A percentile compares a stretch with the other conserved stretches of the same genome.
phyloP scores from a whole-genome alignment of 2,797 vertebrate species.

The Bucorvus abyssinicus region DNA sequence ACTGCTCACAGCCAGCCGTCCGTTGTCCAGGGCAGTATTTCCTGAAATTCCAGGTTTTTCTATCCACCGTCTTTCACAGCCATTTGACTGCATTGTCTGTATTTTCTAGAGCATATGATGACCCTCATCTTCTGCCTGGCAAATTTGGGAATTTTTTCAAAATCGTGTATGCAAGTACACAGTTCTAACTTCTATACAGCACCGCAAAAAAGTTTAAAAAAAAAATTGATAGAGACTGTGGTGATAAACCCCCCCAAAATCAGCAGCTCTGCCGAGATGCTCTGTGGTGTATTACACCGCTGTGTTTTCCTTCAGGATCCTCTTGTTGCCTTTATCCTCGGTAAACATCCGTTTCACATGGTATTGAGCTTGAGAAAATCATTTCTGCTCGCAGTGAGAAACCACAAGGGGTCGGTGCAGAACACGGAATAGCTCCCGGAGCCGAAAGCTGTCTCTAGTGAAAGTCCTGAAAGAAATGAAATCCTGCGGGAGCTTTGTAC shows the following conservation, averaged over 20 bases:
- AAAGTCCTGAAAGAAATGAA: neutral
- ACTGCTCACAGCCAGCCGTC: neutral
- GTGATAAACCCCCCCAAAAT: neutral
- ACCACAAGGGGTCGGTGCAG: constrained; percentile 75
- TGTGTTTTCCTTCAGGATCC: neutral
- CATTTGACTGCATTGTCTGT: neutral
- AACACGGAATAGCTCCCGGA: neutral
- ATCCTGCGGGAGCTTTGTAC: neutral
- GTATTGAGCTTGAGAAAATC: neutral
- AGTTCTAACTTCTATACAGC: neutral
- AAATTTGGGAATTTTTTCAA: neutral
- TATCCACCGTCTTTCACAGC: fast-evolving
- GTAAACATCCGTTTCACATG: fast-evolving
- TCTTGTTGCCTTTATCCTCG: neutral
- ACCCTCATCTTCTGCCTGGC: neutral
- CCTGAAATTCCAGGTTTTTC: neutral
- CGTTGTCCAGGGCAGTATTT: neutral
- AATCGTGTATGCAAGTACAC: fast-evolving
- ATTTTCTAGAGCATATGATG: neutral
- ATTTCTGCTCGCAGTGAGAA: neutral
- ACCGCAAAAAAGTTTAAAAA: neutral
- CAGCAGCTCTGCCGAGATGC: neutral
- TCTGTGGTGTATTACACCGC: neutral
- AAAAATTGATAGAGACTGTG: no score
- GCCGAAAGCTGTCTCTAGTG: neutral